Evolutionary conservation across 2,113 vertebrate species (phyloP).

Genomic region (Nothocercus nigrocapillus): DNA sequence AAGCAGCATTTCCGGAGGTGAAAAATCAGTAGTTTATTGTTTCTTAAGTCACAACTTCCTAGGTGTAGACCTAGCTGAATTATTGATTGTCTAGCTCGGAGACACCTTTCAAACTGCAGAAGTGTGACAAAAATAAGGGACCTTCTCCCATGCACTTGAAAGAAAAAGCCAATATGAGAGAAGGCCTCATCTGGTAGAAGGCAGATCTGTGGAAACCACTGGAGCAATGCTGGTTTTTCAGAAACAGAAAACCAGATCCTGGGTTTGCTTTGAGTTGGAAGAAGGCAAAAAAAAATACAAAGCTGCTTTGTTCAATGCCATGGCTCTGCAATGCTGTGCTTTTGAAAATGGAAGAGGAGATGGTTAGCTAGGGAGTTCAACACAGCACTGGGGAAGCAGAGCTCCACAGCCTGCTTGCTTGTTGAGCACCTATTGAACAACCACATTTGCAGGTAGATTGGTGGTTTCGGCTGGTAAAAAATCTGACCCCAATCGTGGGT

Average conservation of each 20-base stretch:
- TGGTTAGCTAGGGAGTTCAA: not conserved
- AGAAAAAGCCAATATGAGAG: not conserved
- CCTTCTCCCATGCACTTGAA: slow-evolving; percentile 13
- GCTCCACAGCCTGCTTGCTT: not conserved
- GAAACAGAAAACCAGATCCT: not conserved
- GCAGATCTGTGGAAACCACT: not conserved
- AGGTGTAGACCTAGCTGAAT: not conserved
- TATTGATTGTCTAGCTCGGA: slow-evolving; percentile 23
- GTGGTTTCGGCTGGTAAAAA: not conserved
- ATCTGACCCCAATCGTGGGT: not conserved
- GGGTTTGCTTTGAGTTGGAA: slow-evolving; percentile 48
- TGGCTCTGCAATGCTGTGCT: not conserved
- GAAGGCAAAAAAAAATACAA: not conserved
- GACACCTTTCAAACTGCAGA: slow-evolving; percentile 46
- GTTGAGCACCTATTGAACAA: not conserved
- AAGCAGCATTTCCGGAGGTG: slow-evolving; percentile 6
- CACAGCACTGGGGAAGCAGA: rapidly evolving
- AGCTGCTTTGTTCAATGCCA: slow-evolving; percentile 10
- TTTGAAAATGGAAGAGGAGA: not conserved
- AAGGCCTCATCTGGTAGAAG: not conserved
- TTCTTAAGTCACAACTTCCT: slow-evolving; percentile 39
- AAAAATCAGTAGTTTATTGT: slow-evolving; percentile 29
- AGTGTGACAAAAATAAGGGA: slow-evolving; percentile 50
- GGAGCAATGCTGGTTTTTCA: not conserved
- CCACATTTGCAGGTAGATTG: not conserved